Conservation (phyloP, 1,140 invertebrate species). For the Steinernema khuongi region DNA sequence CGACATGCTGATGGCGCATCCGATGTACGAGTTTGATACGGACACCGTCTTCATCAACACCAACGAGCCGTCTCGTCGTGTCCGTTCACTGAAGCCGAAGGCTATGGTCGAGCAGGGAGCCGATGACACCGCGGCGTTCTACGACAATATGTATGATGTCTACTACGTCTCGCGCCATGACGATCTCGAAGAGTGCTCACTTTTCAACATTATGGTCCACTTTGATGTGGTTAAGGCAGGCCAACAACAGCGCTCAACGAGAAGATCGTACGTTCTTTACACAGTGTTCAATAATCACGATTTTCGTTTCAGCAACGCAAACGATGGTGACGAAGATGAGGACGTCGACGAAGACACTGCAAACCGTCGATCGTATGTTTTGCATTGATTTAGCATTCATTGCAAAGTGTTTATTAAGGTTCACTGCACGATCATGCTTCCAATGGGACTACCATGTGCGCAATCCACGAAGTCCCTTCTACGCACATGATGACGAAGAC, state of each 20-base stretch:
- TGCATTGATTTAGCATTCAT: too few relatives aligned
- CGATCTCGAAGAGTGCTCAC: not conserved
- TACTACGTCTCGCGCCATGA: not conserved
- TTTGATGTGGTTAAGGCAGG: too few relatives aligned
- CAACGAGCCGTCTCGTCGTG: not conserved
- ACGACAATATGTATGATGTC: not conserved
- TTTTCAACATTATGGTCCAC: not conserved
- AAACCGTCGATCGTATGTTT: not conserved
- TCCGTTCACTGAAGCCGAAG: not conserved
- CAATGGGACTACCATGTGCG: not conserved
- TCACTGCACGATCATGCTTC: not conserved
- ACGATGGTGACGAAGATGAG: not conserved
- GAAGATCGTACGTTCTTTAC: too few relatives aligned
- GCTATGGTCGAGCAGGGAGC: not conserved
- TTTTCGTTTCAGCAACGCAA: too few relatives aligned
- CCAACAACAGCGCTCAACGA: too few relatives aligned
- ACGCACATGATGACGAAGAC: not conserved
- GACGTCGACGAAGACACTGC: not conserved
- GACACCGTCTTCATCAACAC: not conserved
- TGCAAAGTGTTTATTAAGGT: not conserved
- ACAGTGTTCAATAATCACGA: too few relatives aligned
- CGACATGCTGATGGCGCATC: not conserved
- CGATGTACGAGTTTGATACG: not conserved
- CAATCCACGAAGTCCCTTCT: slow-evolving; percentile 1
- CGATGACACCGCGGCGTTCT: not conserved